Percentiles rank a stretch among this genome's conserved stretches.
These are phyloP conservation scores for Camptogramma bilineatum DNA, from an alignment of 2,888 invertebrate genomes.

Conservation along the genomic window DNA sequence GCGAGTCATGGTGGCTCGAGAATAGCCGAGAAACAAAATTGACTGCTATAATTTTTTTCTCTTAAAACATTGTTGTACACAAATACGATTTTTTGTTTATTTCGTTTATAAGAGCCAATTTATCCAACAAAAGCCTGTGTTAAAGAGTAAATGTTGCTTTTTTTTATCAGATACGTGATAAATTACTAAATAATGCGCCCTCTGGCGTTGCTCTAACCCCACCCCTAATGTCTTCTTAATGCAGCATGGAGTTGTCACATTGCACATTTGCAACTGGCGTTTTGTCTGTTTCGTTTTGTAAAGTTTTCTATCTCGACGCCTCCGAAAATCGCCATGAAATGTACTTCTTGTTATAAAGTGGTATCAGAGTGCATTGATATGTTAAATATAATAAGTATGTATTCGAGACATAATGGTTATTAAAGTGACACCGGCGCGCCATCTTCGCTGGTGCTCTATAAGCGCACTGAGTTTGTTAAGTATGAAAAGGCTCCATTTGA, in stretches of 20 bases:
- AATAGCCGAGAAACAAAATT: conserved; percentile 53
- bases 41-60: conserved; percentile 43
- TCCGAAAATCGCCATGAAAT: conserved; percentile 50
- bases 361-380: conserved; percentile 48
- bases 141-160: conserved; percentile 1
- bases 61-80: conserved; percentile 25
- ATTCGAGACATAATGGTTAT: conserved; percentile 51
- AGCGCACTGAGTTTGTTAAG: conserved; percentile 71
- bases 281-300: conserved; percentile 58
- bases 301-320: conserved; percentile 50
- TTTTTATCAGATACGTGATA: conserved; percentile 67
- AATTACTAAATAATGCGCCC: conserved; percentile 77
- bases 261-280: conserved; percentile 71
- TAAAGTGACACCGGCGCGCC: conserved; percentile 51
- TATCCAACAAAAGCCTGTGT: conserved; percentile 4
- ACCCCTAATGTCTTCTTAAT: conserved; percentile 82
- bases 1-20: conserved; percentile 62
- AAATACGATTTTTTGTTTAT: conserved; percentile 12
- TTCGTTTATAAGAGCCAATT: conserved; percentile 18
- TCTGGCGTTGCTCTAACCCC: conserved; percentile 62
- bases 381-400: conserved; percentile 49
- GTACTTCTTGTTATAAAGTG: conserved; percentile 27
- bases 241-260: conserved; percentile 80
- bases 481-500: conserved; percentile 78
- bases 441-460: conserved; percentile 59